Evolutionary conservation across 2,113 vertebrate genomes (phyloP), one percentile per base, ranked within the genome.

Genomic region (Lichenostomus cassidix): DNA sequence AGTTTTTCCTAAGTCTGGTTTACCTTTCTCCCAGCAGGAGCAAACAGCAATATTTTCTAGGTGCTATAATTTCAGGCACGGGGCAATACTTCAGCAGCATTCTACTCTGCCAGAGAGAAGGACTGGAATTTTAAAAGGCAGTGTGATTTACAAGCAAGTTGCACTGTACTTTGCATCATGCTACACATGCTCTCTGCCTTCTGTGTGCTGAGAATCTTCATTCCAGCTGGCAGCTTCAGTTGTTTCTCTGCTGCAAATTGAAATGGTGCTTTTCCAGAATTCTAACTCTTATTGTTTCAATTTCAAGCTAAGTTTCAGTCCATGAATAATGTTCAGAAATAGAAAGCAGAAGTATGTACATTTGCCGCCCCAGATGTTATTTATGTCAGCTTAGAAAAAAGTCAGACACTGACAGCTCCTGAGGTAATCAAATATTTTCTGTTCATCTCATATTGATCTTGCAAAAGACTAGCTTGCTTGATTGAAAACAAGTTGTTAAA

Each of bases 351-450:
- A 78, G 25, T 47, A 80, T 25, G 23, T 86, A 44, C 87, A 59
- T 92, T 92, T 94, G 52, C 68, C 83, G 86, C 33, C 86, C 60
- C 29, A 80, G 60, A 70, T 11, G 7, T 93, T 90, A 90, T 87
- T 93, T 93, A 47, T 83, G 44, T 58, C 76, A 88, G 47, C 59
- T 90, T 86, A 31, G 46, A 73, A 63, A 85, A 65, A 89, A 84
- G 31, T 10, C 69, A 67, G 47, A 70, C n/a, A 63, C 70, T 76
- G 58, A 68, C 53, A 90, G 67, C 49, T 93, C 31, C 55, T 65
- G 67, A 73, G 14, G 59, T 88, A 93, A 93, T 84, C 37, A 88
- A 85, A 77, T 76, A 62, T 95, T 77, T 94, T 91, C 78, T 94
- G 75, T 85, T 96, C 78, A 60, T 64, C 58, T 92, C 41, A 33